Evolutionary conservation across 2,797 vertebrate genomes (phyloP).

Genomic region (Malacoraja senta): DNA sequence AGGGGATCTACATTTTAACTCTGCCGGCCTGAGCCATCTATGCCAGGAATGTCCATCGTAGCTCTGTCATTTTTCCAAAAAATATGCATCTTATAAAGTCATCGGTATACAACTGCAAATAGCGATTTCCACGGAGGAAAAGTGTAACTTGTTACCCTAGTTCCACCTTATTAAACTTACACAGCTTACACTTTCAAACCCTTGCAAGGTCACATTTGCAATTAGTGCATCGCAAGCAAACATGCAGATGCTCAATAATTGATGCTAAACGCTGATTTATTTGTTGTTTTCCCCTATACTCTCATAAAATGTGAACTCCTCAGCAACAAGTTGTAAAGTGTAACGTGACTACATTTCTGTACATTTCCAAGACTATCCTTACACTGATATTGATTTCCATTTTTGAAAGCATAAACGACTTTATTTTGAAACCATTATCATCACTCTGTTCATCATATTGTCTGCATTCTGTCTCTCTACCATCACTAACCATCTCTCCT

Average conservation of each 20-base stretch:
- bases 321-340: neutral
- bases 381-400: neutral
- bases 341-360: neutral
- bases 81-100: neutral
- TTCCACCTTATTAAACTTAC: neutral
- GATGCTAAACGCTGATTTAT: neutral
- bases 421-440: neutral
- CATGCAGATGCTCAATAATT: neutral
- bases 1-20: constrained; percentile 19
- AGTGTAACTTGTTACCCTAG: neutral
- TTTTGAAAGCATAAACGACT: neutral
- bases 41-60: constrained; percentile 22
- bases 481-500: neutral
- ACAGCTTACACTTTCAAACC: no score
- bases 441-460: neutral
- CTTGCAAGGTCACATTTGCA: neutral
- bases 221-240: neutral
- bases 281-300: neutral
- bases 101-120: neutral
- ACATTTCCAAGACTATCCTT: neutral
- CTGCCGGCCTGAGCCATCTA: neutral
- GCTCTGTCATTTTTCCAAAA: neutral
- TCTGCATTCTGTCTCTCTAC: neutral
- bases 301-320: neutral
- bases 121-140: neutral